These are phyloP conservation scores for Drosophila heteroneura DNA, from an alignment of 2,888 invertebrate species.

Conservation along the genomic window DNA sequence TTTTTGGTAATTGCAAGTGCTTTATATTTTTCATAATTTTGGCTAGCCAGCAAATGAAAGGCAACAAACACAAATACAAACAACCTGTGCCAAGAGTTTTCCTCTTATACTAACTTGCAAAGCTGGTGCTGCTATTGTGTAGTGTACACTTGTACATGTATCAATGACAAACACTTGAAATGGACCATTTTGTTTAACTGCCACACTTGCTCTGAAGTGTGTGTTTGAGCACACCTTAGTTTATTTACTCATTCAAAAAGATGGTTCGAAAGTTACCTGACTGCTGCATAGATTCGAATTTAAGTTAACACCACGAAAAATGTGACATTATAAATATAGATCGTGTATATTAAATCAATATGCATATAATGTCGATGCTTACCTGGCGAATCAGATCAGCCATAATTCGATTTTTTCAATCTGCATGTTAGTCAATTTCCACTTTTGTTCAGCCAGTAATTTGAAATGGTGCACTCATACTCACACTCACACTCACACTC, in stretches of 20 bases:
- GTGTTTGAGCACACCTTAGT: slow-evolving; percentile 44
- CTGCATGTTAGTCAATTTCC: slow-evolving; percentile 56
- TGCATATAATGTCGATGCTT: not conserved
- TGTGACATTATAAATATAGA: slow-evolving; percentile 30
- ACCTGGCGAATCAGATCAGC: slow-evolving; percentile 42
- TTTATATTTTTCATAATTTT: slow-evolving; percentile 44
- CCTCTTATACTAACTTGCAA: slow-evolving; percentile 36
- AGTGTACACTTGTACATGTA: slow-evolving; percentile 21
- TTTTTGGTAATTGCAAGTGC: slow-evolving; percentile 49
- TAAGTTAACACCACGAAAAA: slow-evolving; percentile 38
- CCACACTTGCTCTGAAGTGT: slow-evolving; percentile 54
- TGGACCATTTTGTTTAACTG: slow-evolving; percentile 52
- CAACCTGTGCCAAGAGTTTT: slow-evolving; percentile 1
- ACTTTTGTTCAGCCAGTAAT: slow-evolving; percentile 56
- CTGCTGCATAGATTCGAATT: slow-evolving; percentile 15
- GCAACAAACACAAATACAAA: not conserved
- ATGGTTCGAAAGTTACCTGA: slow-evolving; percentile 31
- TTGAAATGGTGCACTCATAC: slow-evolving; percentile 42
- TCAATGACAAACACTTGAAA: slow-evolving; percentile 67
- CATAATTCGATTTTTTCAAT: slow-evolving; percentile 66
- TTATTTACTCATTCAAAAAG: slow-evolving; percentile 34
- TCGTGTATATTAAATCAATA: slow-evolving; percentile 1
- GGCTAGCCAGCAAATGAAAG: slow-evolving; percentile 24
- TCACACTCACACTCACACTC: slow-evolving; percentile 19
- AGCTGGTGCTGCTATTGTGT: not conserved